Conservation (phyloP, 1,140 invertebrate species). For the Goniozus legneri region DNA sequence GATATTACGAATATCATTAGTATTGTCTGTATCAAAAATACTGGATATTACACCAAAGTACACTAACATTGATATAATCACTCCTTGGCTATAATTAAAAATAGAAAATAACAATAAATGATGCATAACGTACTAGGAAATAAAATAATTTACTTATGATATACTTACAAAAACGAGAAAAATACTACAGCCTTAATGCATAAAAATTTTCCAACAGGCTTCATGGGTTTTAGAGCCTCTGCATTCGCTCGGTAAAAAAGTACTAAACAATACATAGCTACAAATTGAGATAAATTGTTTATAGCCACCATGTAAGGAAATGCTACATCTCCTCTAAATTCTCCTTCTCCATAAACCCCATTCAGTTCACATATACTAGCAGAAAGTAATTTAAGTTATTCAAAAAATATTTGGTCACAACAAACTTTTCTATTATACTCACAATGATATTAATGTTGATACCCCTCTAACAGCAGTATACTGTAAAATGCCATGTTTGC, state of each 20-base stretch:
- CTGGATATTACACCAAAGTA: constrained; percentile 72
- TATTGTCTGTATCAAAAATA: constrained; percentile 63
- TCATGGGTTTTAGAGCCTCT: constrained; percentile 84
- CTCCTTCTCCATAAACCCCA: constrained; percentile 86
- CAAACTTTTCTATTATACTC: constrained; percentile 43
- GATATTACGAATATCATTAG: constrained; percentile 66
- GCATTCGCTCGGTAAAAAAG: constrained; percentile 90
- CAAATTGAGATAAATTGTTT: constrained; percentile 93
- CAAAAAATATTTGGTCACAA: not conserved
- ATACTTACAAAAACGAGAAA: constrained; percentile 95
- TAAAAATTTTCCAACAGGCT: constrained; percentile 92
- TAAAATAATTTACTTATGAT: not conserved
- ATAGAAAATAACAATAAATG: too few relatives aligned
- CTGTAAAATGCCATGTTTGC: constrained; percentile 94
- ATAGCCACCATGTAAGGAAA: constrained; percentile 88
- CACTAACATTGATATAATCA: constrained; percentile 82
- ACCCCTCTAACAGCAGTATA: constrained; percentile 88
- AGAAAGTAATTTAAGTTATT: constrained; percentile 32
- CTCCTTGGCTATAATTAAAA: constrained; percentile 75
- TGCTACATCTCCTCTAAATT: constrained; percentile 78
- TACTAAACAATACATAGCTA: constrained; percentile 94
- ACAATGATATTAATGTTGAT: constrained; percentile 87
- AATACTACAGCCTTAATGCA: constrained; percentile 98
- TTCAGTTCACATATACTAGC: constrained; percentile 80
- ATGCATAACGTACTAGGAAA: too few relatives aligned